A percentile compares a stretch with the other conserved stretches of the same genome.
Evolutionary conservation across 2,113 vertebrate species (phyloP).

Genomic region (Leiothrix lutea): DNA sequence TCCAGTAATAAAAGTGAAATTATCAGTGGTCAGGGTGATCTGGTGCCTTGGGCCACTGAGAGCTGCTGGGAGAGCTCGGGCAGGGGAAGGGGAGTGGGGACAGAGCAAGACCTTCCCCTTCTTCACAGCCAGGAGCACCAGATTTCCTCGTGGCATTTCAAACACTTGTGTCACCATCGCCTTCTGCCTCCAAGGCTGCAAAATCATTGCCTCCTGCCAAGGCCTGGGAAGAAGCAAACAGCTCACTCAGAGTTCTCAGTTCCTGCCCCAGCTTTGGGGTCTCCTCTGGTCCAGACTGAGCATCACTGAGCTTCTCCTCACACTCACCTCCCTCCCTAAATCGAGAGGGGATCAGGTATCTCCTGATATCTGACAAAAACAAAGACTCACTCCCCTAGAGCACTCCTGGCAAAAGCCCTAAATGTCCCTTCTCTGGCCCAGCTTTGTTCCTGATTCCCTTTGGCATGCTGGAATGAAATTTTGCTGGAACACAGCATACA

Average conservation of each 20-base stretch:
- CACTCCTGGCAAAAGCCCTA: background rate
- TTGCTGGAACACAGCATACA: no score
- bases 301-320: background rate
- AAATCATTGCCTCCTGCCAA: background rate
- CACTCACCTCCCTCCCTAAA: background rate
- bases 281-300: background rate
- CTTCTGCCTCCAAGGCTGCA: background rate
- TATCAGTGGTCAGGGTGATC: background rate
- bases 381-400: background rate
- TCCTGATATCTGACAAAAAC: background rate
- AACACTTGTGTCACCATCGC: background rate
- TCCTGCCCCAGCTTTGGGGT: background rate
- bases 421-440: background rate
- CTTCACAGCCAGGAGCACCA: background rate
- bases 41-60: fast-evolving
- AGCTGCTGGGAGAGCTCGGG: fast-evolving
- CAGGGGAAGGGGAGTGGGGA: background rate
- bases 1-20: background rate
- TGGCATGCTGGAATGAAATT: no score
- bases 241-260: background rate
- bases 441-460: no score
- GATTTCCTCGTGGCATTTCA: background rate
- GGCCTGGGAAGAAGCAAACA: fast-evolving
- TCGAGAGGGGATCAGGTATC: fast-evolving
- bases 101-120: background rate